phyloP scores from a whole-genome alignment of 2,113 vertebrate genomes.

The Eurypyga helias region DNA sequence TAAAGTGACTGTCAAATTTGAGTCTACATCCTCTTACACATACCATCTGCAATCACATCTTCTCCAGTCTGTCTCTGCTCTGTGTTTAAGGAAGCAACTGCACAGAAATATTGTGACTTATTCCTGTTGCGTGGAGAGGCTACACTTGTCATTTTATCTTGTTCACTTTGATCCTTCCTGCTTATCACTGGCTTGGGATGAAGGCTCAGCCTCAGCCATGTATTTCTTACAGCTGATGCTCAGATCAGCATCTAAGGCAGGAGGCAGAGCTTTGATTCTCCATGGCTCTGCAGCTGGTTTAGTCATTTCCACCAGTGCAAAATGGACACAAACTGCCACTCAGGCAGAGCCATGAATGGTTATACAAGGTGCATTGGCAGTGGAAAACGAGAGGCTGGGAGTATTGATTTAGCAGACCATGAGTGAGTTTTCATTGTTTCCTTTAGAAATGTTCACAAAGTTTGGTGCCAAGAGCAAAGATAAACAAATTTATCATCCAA shows the following conservation, averaged over 20 bases:
- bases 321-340: neutral
- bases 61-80: neutral
- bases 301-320: neutral
- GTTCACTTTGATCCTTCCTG: neutral
- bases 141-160: neutral
- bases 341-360: neutral
- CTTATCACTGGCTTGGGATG: neutral
- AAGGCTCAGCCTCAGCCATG: neutral
- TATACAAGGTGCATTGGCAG: conserved; percentile 18
- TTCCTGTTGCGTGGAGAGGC: neutral
- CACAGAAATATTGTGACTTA: neutral
- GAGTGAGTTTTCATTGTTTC: conserved; percentile 17
- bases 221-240: neutral
- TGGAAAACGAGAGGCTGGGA: neutral
- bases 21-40: neutral
- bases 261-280: neutral
- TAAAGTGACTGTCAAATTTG: neutral
- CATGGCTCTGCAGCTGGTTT: neutral
- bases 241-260: neutral
- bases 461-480: conserved; percentile 46
- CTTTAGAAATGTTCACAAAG: conserved; percentile 51
- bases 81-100: neutral
- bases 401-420: conserved; percentile 31
- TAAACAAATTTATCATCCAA: conserved; percentile 33
- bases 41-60: neutral